A percentile compares a stretch with the other conserved stretches of the same genome.
Evolutionary conservation across 2,888 invertebrate genomes (phyloP).

Genomic region (Mechanitis messenoides): DNA sequence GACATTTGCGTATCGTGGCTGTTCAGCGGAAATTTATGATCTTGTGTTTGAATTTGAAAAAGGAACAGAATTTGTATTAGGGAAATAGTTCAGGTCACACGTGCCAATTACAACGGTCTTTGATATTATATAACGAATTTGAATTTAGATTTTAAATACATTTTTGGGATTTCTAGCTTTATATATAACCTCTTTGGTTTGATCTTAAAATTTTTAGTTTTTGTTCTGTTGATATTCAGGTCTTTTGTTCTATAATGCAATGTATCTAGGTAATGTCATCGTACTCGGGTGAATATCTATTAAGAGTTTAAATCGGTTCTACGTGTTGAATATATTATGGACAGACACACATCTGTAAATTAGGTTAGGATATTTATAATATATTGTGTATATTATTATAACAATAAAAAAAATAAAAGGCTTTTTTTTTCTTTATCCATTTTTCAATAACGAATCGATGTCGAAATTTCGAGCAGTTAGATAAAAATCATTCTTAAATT

Average conservation of each 20-base stretch:
- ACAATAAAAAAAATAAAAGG: too few species aligned
- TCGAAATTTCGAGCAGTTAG: too few species aligned
- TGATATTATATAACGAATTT: constrained; percentile 20
- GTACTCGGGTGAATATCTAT: constrained; percentile 39
- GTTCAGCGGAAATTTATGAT: constrained; percentile 52
- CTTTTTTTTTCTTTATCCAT: too few species aligned
- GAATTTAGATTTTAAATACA: constrained; percentile 22
- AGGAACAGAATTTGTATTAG: constrained; percentile 36
- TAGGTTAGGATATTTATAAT: background rate
- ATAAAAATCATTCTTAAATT: too few species aligned
- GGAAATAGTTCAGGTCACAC: constrained; percentile 28
- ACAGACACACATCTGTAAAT: too few species aligned
- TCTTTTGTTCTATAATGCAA: constrained; percentile 39
- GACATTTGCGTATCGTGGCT: constrained; percentile 53
- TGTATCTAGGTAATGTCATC: constrained; percentile 56
- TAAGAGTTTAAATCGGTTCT: constrained; percentile 18
- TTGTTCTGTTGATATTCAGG: constrained; percentile 19
- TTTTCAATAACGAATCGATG: too few species aligned
- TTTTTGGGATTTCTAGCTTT: constrained; percentile 10
- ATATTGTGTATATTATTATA: too few species aligned
- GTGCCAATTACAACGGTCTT: constrained; percentile 28
- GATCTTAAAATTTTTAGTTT: constrained; percentile 16
- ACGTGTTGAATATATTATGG: constrained; percentile 1
- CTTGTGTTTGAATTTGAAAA: constrained; percentile 50
- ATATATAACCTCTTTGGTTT: constrained; percentile 19